Evolutionary conservation across 2,888 invertebrate genomes (phyloP), one percentile per base, ranked within the genome.

Genomic region (Papilio protenor): DNA sequence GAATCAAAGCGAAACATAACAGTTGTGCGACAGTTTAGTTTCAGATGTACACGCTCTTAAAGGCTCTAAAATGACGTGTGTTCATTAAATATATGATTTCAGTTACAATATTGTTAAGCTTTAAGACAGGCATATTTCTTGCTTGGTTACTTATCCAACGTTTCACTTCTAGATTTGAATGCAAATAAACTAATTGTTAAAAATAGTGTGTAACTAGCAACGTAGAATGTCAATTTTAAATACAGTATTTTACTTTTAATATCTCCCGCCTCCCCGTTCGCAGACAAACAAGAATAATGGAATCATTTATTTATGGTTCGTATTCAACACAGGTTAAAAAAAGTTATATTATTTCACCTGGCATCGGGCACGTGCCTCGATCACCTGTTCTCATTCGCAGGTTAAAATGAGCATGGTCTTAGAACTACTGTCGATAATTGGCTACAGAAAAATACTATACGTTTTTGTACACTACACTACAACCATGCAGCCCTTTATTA

Each of bases 351-450:
- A 59, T 78, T 80, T 85, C 92, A 91, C 89, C 93, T 92, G 91
- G 84, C 86, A 77, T 55, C n/a, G 77, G 88, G 88, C 93, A 89
- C 93, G 93, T 91, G 93, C 89, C 85, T 52, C 79, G 80, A 88
- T 91, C 93, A 93, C 92, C 93, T 93, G 93, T 92, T 90, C 81
- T 59, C 77, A 47, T 14, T 23, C 78, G 84, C 82, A 83, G 81
- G 85, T 85, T 85, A 85, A 85, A 84, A 86, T 87, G 87, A 85
- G 82, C 81, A 40, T 40, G 40, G 81, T 81, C 81, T 85, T 77
- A 71, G 81, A 84, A 84, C 81, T 80, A 80, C 81, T 84, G 84
- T 80, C 66, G 40, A 40, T 40, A 40, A 40, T 40, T 40, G 40
- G 40, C 40, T 40, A 40, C 5, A 40, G 40, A 40, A 40, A 40